Conservation (phyloP, 2,113 vertebrate species). For the Macheiramphus alcinus region DNA sequence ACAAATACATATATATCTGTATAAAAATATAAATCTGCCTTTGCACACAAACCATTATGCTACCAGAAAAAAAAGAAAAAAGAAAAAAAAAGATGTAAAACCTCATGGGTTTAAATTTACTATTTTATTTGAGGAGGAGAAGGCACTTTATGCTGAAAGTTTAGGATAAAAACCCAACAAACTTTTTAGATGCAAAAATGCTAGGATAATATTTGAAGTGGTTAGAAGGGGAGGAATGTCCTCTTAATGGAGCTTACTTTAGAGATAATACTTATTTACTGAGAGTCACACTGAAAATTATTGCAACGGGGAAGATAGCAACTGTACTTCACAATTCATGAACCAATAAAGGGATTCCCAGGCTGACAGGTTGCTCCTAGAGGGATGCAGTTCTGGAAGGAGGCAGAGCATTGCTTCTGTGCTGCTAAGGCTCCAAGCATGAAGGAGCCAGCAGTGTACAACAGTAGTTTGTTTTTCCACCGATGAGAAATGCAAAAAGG, state of each 20-base stretch:
- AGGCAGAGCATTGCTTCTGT: background rate
- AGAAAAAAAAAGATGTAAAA: rapidly evolving
- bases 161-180: background rate
- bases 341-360: background rate
- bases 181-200: background rate
- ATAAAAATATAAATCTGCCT: background rate
- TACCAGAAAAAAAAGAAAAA: background rate
- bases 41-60: background rate
- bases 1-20: background rate
- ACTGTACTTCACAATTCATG: background rate
- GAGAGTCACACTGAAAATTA: background rate
- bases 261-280: background rate
- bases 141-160: background rate
- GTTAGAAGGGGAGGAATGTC: background rate
- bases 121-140: background rate
- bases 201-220: background rate
- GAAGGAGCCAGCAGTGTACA: background rate
- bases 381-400: background rate
- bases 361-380: background rate
- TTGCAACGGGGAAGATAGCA: background rate
- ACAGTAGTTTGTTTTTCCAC: background rate
- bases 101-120: background rate
- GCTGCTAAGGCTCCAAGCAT: background rate
- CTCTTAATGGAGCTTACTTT: background rate
- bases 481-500: background rate